Conservation (phyloP, 2,888 invertebrate species). For the Pheosia tremula region DNA sequence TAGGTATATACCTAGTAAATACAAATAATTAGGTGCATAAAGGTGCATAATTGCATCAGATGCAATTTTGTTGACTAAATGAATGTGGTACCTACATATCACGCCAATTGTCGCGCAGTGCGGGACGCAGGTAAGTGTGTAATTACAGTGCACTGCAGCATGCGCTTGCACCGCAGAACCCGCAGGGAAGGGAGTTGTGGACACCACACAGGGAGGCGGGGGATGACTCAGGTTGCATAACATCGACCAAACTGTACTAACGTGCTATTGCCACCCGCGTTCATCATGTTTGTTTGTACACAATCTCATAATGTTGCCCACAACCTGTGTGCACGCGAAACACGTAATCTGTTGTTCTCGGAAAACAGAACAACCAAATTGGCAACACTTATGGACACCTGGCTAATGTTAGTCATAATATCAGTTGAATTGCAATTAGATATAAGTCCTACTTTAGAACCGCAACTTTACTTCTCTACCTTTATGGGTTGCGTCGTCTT, state of each 20-base stretch:
- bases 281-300: slow-evolving; percentile 65
- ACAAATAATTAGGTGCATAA: too few species aligned
- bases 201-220: slow-evolving; percentile 22
- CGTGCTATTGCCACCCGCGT: slow-evolving; percentile 41
- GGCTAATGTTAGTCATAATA: slow-evolving; percentile 42
- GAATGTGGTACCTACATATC: not conserved
- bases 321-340: slow-evolving; percentile 47
- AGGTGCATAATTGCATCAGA: not conserved
- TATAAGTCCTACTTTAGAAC: too few species aligned
- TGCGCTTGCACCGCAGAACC: slow-evolving; percentile 40
- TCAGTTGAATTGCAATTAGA: not conserved
- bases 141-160: slow-evolving; percentile 61
- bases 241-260: slow-evolving; percentile 48
- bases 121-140: slow-evolving; percentile 52
- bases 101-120: not conserved
- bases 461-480: too few species aligned
- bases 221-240: slow-evolving; percentile 70
- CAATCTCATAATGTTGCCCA: slow-evolving; percentile 63
- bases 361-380: slow-evolving; percentile 52
- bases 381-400: slow-evolving; percentile 52
- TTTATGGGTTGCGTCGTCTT: too few species aligned
- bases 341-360: slow-evolving; percentile 54
- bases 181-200: not conserved
- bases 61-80: not conserved
- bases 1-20: too few species aligned